These are phyloP conservation scores for Phyllotis vaccarum DNA, from an alignment of 2,797 vertebrate genomes.

Conservation along the genomic window DNA sequence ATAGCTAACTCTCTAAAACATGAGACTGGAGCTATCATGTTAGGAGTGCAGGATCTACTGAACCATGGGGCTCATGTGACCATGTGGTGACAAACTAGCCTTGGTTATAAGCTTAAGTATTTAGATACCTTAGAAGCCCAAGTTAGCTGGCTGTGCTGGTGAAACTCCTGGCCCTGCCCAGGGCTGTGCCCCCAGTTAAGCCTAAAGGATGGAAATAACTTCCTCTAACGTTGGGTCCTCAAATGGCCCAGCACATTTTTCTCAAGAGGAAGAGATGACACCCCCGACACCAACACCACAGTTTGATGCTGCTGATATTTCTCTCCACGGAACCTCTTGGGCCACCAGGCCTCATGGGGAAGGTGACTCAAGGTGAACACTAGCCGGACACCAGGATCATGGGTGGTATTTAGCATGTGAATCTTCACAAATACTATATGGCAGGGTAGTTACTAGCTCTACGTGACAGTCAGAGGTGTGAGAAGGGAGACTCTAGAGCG, in stretches of 20 bases:
- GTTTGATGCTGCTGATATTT: not conserved
- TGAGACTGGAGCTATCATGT: not conserved
- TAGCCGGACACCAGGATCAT: not conserved
- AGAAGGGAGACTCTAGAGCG: not conserved
- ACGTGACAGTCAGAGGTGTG: not conserved
- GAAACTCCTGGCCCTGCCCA: not conserved
- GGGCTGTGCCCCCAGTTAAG: not conserved
- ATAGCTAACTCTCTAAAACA: not conserved
- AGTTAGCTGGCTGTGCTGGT: not conserved
- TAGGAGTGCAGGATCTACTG: not conserved
- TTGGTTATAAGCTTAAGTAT: not conserved
- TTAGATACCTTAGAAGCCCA: not conserved
- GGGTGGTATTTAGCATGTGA: not conserved
- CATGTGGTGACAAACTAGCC: not conserved
- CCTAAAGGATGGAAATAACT: not conserved
- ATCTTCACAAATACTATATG: not conserved
- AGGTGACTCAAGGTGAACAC: not conserved
- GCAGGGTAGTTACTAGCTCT: not conserved
- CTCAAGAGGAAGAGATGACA: not conserved
- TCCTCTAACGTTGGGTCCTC: not conserved
- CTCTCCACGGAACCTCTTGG: not conserved
- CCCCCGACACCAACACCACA: not conserved
- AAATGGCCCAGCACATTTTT: not conserved
- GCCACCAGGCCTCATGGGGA: not conserved
- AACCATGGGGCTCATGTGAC: not conserved